Conservation (phyloP, 2,888 invertebrate genomes). For the Trachelus troglodyta region DNA sequence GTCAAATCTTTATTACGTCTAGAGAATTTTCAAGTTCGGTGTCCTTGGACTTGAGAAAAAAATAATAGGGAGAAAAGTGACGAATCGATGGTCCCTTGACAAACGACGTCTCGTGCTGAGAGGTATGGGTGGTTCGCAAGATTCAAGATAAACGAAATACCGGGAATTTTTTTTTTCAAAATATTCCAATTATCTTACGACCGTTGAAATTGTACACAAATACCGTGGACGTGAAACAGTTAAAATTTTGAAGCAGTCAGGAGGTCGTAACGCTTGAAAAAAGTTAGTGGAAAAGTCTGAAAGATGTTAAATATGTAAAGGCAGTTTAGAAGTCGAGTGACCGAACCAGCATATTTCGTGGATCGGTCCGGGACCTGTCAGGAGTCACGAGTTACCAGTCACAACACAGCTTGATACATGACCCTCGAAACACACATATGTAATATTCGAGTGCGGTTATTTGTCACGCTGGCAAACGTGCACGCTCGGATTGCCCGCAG, state of each 20-base stretch:
- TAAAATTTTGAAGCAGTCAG: background rate
- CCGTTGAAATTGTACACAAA: background rate
- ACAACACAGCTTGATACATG: background rate
- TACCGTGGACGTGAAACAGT: background rate
- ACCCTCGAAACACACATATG: background rate
- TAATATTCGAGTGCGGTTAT: background rate
- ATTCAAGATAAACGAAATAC: background rate
- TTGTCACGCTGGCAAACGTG: slow-evolving; percentile 1
- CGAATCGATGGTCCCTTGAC: background rate
- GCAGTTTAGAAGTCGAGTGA: background rate
- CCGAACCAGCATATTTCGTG: background rate
- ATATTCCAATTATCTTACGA: background rate
- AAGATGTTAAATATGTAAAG: background rate
- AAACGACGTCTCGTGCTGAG: background rate
- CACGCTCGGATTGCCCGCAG: background rate
- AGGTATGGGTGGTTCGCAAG: background rate
- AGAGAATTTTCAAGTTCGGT: background rate
- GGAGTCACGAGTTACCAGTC: background rate
- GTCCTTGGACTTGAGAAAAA: background rate
- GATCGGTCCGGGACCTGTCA: background rate
- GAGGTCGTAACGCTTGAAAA: background rate
- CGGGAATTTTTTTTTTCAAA: background rate
- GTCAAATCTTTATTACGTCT: background rate
- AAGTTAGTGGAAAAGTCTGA: background rate
- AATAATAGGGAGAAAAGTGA: background rate